These are phyloP conservation scores for Drosophila asahinai DNA, from an alignment of 1,140 invertebrate genomes.

Conservation along the genomic window DNA sequence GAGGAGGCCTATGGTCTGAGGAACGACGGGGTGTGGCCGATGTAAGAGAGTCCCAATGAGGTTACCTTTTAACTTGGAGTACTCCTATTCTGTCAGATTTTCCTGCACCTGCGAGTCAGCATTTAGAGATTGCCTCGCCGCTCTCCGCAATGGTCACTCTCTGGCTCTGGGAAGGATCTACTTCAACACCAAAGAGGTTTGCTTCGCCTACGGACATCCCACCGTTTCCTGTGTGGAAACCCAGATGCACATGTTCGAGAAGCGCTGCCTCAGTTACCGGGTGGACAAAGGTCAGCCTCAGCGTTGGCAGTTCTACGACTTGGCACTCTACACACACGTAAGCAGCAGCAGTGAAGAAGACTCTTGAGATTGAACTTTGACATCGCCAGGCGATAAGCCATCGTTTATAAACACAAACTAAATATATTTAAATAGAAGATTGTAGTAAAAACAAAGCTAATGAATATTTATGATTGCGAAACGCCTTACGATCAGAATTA, in stretches of 20 bases:
- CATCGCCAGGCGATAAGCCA: slow-evolving; percentile 34
- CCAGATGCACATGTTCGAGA: slow-evolving; percentile 60
- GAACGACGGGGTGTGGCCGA: slow-evolving; percentile 87
- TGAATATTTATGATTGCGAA: background rate
- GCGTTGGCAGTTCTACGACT: slow-evolving; percentile 87
- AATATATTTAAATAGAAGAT: slow-evolving; percentile 1
- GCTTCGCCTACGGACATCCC: slow-evolving; percentile 89
- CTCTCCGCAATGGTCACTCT: slow-evolving; percentile 85
- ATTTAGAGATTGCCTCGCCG: slow-evolving; percentile 88
- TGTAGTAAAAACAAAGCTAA: slow-evolving; percentile 2
- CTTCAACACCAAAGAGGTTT: slow-evolving; percentile 89
- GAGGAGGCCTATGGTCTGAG: slow-evolving; percentile 87
- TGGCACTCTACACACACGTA: slow-evolving; percentile 85
- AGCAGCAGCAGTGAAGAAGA: slow-evolving; percentile 30
- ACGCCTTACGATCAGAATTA: background rate
- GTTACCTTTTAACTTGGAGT: background rate
- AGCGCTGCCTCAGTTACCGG: slow-evolving; percentile 86
- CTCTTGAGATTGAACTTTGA: slow-evolving; percentile 13
- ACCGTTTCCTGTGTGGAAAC: slow-evolving; percentile 86
- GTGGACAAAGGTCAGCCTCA: slow-evolving; percentile 85
- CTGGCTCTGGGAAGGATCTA: slow-evolving; percentile 89
- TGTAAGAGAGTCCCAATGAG: slow-evolving; percentile 50
- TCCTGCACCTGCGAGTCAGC: slow-evolving; percentile 89
- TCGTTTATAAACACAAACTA: slow-evolving; percentile 2
- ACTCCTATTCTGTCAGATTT: slow-evolving; percentile 32